Base-by-base conservation (phyloP, 2,113 vertebrate genomes). In the Hirundichthys speculiger region DNA sequence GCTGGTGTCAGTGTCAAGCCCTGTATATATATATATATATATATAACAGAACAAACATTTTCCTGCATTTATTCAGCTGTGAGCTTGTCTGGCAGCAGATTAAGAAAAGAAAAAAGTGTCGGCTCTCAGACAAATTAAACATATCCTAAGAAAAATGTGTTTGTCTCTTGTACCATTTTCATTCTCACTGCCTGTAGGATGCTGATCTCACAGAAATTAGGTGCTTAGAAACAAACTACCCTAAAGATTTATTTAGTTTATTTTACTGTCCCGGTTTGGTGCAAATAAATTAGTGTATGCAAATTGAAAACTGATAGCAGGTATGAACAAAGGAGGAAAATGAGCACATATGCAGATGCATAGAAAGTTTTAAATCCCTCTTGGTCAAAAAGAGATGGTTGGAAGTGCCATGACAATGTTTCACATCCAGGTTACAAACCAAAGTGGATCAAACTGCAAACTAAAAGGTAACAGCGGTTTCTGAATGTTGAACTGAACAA, bases 241-340 rank as follows among this genome's bases (percentile, higher is more conserved):
- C 19, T 1, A 2, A 5, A 2, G 39, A 24, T 39, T 61, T 40
- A 46, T 49, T 18, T 7, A 22, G 46, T 56, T 58, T 6, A 12
- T 53, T 68, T 72, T 59, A 0, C 65, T 65, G 45, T 71, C 49
- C 38, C 27, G 40, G 46, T 56, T 73, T 53, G 39, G 27, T 6
- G 30, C 6, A 10, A 1, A 61, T 20, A 67, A 43, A 18, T 13
- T 49, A 16, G 51, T 52, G 51, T 22, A 45, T 38, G 51, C 64
- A 48, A 47, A 49, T 24, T 57, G 55, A 68, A 48, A 4, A 24
- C 34, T 3, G 2, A 51, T 16, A 21, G 11, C 38, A 27, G 39
- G 0, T 41, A 19, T 39, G 48, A 22, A 30, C 15, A 4, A 11
- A 38, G 22, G n/a, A 51, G 9, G 55, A 45, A 1, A 30, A 13